phyloP scores from a whole-genome alignment of 2,888 invertebrate species.

The Alcis repandata region DNA sequence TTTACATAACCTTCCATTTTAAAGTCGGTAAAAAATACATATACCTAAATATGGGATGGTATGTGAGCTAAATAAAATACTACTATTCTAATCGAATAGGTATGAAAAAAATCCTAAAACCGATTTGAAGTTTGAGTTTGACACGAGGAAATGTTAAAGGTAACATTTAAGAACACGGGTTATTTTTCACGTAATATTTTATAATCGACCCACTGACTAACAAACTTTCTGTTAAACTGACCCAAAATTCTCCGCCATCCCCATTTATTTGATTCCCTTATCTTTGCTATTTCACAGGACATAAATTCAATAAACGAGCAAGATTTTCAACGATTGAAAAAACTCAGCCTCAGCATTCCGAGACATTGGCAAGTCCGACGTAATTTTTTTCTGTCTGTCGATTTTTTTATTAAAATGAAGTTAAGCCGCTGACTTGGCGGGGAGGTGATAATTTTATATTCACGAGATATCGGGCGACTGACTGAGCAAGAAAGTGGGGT shows the following conservation, averaged over 20 bases:
- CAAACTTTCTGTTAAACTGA: neutral
- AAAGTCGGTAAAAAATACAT: too few species aligned
- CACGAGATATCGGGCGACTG: slow-evolving; percentile 60
- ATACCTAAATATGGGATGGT: too few species aligned
- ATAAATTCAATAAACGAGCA: slow-evolving; percentile 61
- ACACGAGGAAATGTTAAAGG: too few species aligned
- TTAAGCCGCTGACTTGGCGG: slow-evolving; percentile 73
- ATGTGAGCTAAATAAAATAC: too few species aligned
- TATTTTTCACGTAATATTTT: neutral
- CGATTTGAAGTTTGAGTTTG: too few species aligned
- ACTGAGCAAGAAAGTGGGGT: slow-evolving; percentile 45
- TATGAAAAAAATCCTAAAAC: too few species aligned
- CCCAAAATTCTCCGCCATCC: slow-evolving; percentile 1
- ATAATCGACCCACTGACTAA: neutral
- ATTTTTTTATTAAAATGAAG: slow-evolving; percentile 81
- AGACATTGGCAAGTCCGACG: slow-evolving; percentile 65
- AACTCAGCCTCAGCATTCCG: slow-evolving; percentile 52
- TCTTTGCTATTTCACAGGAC: slow-evolving; percentile 52
- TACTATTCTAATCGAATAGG: too few species aligned
- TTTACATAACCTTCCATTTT: too few species aligned
- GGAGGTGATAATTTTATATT: slow-evolving; percentile 82
- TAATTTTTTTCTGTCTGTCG: slow-evolving; percentile 59
- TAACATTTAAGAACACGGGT: too few species aligned
- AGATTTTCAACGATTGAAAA: slow-evolving; percentile 57
- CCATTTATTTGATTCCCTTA: slow-evolving; percentile 45